Percentiles rank a stretch among this genome's conserved stretches.
Conservation (phyloP, 1,140 invertebrate species). For the Fopius arisanus region DNA sequence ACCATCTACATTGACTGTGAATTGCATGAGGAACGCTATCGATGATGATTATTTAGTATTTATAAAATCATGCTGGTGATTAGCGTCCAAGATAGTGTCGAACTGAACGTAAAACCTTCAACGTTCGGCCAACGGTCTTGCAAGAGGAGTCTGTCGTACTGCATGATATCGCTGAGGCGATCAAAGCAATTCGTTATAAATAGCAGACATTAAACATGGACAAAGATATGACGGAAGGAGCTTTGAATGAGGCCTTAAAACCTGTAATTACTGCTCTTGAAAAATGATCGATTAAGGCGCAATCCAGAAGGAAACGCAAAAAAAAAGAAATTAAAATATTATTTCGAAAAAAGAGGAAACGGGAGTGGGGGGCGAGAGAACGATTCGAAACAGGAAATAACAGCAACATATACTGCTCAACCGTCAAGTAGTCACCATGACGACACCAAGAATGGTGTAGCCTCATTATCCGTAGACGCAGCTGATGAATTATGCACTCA, state of each 20-base stretch:
- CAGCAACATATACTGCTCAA: no score
- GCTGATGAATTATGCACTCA: neutral
- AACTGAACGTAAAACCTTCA: neutral
- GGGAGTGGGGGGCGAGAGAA: no score
- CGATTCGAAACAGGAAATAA: no score
- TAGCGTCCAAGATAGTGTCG: neutral
- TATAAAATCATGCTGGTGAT: neutral
- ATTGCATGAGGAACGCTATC: neutral
- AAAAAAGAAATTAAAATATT: no score
- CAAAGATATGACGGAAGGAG: slow-evolving; percentile 6
- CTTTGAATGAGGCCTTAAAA: slow-evolving; percentile 26
- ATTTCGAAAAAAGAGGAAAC: no score
- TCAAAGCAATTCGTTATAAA: slow-evolving; percentile 32
- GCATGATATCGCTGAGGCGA: slow-evolving; percentile 28
- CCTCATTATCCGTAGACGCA: neutral
- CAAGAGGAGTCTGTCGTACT: slow-evolving; percentile 17
- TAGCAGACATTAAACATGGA: slow-evolving; percentile 28
- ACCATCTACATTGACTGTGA: slow-evolving; percentile 12
- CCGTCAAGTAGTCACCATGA: no score
- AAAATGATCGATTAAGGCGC: neutral
- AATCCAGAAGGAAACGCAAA: neutral
- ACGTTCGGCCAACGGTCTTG: neutral
- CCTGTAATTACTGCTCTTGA: slow-evolving; percentile 21
- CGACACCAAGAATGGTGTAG: no score
- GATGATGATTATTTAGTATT: neutral